Evolutionary conservation across 2,113 vertebrate species (phyloP), one percentile per base, ranked within the genome.

Genomic region (Hippocampus comes): DNA sequence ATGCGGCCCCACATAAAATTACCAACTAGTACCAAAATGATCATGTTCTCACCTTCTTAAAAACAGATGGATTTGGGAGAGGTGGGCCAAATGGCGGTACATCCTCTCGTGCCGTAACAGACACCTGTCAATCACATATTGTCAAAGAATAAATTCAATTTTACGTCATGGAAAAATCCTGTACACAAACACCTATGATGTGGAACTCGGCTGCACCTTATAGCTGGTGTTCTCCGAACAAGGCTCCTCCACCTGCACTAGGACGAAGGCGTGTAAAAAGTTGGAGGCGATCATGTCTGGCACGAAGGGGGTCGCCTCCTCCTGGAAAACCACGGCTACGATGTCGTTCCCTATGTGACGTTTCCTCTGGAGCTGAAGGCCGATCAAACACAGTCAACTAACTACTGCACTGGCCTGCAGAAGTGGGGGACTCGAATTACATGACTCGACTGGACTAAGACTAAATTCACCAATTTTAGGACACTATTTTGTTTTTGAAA

Each of bases 241-340:
- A 0, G 94, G 87, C 46, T 91, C 91, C 85, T 96, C 95, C 0
- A 85, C 95, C 88, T 98, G 97, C 78, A 99, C 94, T 84, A 98
- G 93, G 30, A 99, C 90, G 0, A 97, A 99, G 60, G 96, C 94
- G 0, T 99, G 97, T 30, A 99, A 90, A 89, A 99, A 99, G 91
- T 99, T 99, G 85, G 97, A 99, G 2, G 97, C 97, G 0, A 99
- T 99, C 95, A 98, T 97, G 92, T 99, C 96, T 0, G 97, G 97
- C 34, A 99, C 97, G 1, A 98, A 99, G 0, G 97, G 97, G 0
- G 96, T 99, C 90, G 94, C 90, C 77, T 95, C 94, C 0, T 98
- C 97, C 90, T 99, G 97, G 93, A 99, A 99, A 68, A 99, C 92
- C 23, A 97, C 66, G 0, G 97, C 97, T 30, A 99, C 97, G 0